Base-by-base conservation (phyloP, 1,140 invertebrate genomes). In the Maconellicoccus hirsutus region DNA sequence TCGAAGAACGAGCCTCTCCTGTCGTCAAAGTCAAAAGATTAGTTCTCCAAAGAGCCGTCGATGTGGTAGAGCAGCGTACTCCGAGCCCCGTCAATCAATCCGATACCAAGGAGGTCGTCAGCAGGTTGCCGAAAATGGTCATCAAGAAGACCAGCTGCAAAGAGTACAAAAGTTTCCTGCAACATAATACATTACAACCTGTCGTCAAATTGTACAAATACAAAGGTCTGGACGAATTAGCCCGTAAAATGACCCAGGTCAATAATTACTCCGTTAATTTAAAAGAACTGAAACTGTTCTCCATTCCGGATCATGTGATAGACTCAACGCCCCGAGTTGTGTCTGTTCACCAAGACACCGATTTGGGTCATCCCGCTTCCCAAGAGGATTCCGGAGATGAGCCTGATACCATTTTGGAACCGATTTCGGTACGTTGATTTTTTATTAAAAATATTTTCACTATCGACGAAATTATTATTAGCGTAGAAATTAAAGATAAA, bases 1-100 rank as follows among this genome's bases (percentile, higher is more conserved):
- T 66, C 10, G n/a, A 38, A 0, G 23, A 27, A 16, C 39, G 69
- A 23, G n/a, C 59, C 16, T 70, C 59, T 42, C 70, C 72, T 0
- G 70, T 72, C 4, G 70, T 72, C 1, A 42, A 26, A 4, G 72
- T 72, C 2, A 71, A 25, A 69, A 39, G 72, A 22, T 22, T 72
- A 12, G 59, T 72, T 0, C 25, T 72, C 0, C 69, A 69, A 59
- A 61, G 70, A 10, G 70, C 70, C 0, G n/a, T 3, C 21, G 61
- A 23, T 8, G 19, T 66, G 16, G 2, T 16, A 16, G 25, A 66
- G 21, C 22, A 66, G 16, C 8, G 10, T 8, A 16, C 42, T 16
- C n/a, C 42, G 16, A 22, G 21, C 10, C 61, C 61, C 22, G 16
- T 8, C 61, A 59, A 22, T 6, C 6, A 59, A 59, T 22, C 16